Conservation (phyloP, 2,113 vertebrate genomes). For the Dolichotis patagonum region DNA sequence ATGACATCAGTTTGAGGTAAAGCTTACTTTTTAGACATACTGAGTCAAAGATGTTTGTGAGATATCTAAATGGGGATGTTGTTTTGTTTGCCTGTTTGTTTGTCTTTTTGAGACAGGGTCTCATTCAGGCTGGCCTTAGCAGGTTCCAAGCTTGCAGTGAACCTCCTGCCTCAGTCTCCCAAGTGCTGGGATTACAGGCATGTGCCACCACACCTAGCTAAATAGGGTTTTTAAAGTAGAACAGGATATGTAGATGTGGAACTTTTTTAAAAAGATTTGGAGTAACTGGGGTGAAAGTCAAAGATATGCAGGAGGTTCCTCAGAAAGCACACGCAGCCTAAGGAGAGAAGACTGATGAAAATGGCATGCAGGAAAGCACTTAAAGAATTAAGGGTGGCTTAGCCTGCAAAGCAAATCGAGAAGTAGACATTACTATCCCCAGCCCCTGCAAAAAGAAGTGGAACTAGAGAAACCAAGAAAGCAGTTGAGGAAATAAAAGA, state of each 20-base stretch:
- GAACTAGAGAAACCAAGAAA: neutral
- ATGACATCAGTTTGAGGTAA: neutral
- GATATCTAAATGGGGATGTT: neutral
- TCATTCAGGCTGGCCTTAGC: too few species aligned
- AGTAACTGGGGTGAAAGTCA: neutral
- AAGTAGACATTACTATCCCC: accelerated
- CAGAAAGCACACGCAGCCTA: neutral
- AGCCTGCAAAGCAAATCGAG: neutral
- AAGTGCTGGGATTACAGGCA: too few species aligned
- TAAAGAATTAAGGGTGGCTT: neutral
- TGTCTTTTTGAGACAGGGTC: too few species aligned
- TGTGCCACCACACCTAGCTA: too few species aligned
- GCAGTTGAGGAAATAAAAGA: neutral
- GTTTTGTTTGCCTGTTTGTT: too few species aligned
- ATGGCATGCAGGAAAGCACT: neutral
- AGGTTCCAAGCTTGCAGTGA: too few species aligned
- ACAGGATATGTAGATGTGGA: neutral
- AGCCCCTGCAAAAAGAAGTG: neutral
- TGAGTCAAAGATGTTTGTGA: neutral
- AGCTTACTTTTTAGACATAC: neutral
- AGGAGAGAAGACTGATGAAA: neutral
- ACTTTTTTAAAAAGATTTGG: neutral
- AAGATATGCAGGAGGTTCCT: neutral
- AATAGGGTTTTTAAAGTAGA: neutral
- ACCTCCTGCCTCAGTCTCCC: too few species aligned